Conservation (phyloP, 2,888 invertebrate species). For the Eristalis tenax region DNA sequence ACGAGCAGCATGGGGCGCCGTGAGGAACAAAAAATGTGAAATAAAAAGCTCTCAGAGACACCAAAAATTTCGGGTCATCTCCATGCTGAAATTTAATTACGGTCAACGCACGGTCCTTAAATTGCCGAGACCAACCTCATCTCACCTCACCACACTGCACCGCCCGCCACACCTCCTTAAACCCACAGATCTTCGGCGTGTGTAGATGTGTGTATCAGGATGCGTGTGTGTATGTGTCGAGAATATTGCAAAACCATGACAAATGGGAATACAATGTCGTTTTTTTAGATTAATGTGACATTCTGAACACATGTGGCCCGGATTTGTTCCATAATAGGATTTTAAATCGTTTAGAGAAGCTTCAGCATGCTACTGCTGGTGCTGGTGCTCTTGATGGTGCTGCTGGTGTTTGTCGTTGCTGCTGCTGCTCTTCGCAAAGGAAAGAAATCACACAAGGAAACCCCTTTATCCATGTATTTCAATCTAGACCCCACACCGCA, state of each 20-base stretch:
- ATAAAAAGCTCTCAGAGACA: background rate
- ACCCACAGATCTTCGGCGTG: background rate
- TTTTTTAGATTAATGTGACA: slow-evolving; percentile 70
- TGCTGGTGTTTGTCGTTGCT: background rate
- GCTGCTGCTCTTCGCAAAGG: background rate
- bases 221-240: slow-evolving; percentile 18
- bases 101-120: background rate
- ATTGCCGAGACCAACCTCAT: background rate
- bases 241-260: slow-evolving; percentile 67
- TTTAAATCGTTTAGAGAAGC: slow-evolving; percentile 67
- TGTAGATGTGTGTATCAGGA: background rate
- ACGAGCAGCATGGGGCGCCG: background rate
- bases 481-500: slow-evolving; percentile 23
- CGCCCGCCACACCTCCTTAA: background rate
- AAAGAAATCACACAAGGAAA: slow-evolving; percentile 55
- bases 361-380: slow-evolving; percentile 33
- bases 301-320: slow-evolving; percentile 68
- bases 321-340: slow-evolving; percentile 69
- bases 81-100: background rate
- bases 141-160: background rate
- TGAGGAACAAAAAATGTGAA: background rate
- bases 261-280: slow-evolving; percentile 70
- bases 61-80: background rate
- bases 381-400: background rate
- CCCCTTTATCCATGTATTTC: slow-evolving; percentile 63